A percentile compares a stretch with the other conserved stretches of the same genome.
Conservation (phyloP, 2,888 invertebrate genomes). For the Diadromus collaris region DNA sequence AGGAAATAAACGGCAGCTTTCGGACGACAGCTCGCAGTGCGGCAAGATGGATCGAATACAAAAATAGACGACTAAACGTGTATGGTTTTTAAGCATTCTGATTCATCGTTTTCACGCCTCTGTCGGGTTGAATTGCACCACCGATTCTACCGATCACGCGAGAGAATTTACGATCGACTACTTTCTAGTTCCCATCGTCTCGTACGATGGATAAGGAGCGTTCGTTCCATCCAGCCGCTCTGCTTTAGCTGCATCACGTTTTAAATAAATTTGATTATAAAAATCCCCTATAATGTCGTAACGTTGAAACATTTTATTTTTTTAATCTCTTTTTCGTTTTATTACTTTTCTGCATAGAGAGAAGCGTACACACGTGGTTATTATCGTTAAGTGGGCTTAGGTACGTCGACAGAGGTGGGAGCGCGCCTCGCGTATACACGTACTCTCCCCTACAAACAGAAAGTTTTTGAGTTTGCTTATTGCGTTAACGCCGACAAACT, state of each 20-base stretch:
- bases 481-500: constrained; percentile 39
- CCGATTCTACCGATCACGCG: constrained; percentile 59
- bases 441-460: constrained; percentile 48
- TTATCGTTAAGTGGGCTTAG: constrained; percentile 38
- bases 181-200: constrained; percentile 58
- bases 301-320: constrained; percentile 38
- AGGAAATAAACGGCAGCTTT: constrained; percentile 5
- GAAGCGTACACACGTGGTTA: constrained; percentile 23
- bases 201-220: constrained; percentile 25
- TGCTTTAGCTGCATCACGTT: constrained; percentile 33
- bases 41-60: neutral
- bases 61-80: neutral
- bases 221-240: constrained; percentile 3
- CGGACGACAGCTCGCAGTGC: neutral
- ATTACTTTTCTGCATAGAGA: constrained; percentile 22
- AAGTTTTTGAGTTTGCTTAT: constrained; percentile 50
- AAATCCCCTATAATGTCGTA: constrained; percentile 31
- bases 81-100: constrained; percentile 42
- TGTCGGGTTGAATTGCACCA: constrained; percentile 47
- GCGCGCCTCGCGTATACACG: neutral
- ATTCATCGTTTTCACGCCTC: constrained; percentile 55
- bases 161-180: constrained; percentile 57
- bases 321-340: neutral
- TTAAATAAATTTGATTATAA: constrained; percentile 44
- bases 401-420: constrained; percentile 30